Conservation (phyloP, 2,888 invertebrate species). For the Aphidius colemani region DNA sequence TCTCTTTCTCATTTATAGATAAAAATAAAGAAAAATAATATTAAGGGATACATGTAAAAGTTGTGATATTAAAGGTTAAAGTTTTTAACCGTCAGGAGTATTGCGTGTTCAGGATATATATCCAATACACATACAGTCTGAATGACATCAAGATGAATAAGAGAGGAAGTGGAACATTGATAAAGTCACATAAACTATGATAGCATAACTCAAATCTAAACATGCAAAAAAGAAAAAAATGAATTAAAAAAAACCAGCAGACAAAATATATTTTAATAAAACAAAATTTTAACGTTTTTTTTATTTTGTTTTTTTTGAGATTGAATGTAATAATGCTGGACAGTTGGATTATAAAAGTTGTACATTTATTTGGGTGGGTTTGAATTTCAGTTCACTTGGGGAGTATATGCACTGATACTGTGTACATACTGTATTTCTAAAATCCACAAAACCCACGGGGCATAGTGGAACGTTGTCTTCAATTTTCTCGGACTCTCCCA, state of each 20-base stretch:
- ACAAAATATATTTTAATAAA: slow-evolving; percentile 27
- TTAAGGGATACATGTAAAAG: too few relatives aligned
- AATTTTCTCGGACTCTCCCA: too few relatives aligned
- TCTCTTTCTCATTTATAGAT: slow-evolving; percentile 8
- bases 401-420: too few relatives aligned
- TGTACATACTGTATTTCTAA: too few relatives aligned
- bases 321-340: too few relatives aligned
- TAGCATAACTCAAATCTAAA: slow-evolving; percentile 51
- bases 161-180: slow-evolving; percentile 23
- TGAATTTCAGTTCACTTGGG: too few relatives aligned
- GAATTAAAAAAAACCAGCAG: slow-evolving; percentile 15
- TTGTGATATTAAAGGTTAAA: too few relatives aligned
- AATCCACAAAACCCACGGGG: too few relatives aligned
- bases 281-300: slow-evolving; percentile 16
- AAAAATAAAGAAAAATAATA: slow-evolving; percentile 15
- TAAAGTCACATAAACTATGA: slow-evolving; percentile 46
- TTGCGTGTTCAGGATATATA: slow-evolving; percentile 32
- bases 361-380: too few relatives aligned
- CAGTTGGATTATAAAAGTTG: too few relatives aligned
- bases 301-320: too few relatives aligned
- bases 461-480: too few relatives aligned
- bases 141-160: slow-evolving; percentile 13
- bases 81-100: slow-evolving; percentile 11
- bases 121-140: slow-evolving; percentile 35
- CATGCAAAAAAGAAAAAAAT: slow-evolving; percentile 41